Conservation (phyloP, 2,888 invertebrate species). For the Calameuta filiformis region DNA sequence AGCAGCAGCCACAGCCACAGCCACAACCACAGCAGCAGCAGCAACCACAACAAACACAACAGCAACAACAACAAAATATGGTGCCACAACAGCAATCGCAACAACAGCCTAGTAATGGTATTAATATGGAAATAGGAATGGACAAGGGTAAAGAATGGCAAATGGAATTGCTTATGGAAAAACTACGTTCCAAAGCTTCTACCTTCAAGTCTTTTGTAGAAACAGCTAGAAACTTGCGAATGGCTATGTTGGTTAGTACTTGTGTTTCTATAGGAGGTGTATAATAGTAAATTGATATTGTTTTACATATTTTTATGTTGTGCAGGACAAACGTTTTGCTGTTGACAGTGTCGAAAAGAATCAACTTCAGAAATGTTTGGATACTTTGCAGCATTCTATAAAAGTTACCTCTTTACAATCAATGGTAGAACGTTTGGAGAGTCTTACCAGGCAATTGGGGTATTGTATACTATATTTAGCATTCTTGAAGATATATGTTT, state of each 20-base stretch:
- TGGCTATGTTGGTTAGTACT: constrained; percentile 81
- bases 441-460: constrained; percentile 90
- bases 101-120: neutral
- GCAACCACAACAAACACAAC: constrained; percentile 14
- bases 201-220: constrained; percentile 87
- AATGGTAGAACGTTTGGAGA: constrained; percentile 91
- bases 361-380: constrained; percentile 90
- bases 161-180: constrained; percentile 91
- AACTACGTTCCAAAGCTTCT: constrained; percentile 84
- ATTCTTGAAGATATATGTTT: constrained; percentile 1
- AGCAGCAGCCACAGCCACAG: neutral
- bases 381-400: constrained; percentile 92
- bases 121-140: constrained; percentile 31
- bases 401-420: constrained; percentile 92
- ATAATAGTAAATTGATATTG: neutral
- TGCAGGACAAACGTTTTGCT: constrained; percentile 88
- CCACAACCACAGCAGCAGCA: neutral
- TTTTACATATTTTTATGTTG: constrained; percentile 15
- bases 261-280: neutral
- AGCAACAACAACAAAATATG: neutral
- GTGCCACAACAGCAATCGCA: constrained; percentile 15
- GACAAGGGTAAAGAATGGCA: constrained; percentile 81
- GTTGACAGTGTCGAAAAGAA: constrained; percentile 86
- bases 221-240: constrained; percentile 87
- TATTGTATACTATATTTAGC: constrained; percentile 54